These are phyloP conservation scores for Hippocampus zosterae DNA, from an alignment of 2,113 vertebrate genomes.

Conservation along the genomic window DNA sequence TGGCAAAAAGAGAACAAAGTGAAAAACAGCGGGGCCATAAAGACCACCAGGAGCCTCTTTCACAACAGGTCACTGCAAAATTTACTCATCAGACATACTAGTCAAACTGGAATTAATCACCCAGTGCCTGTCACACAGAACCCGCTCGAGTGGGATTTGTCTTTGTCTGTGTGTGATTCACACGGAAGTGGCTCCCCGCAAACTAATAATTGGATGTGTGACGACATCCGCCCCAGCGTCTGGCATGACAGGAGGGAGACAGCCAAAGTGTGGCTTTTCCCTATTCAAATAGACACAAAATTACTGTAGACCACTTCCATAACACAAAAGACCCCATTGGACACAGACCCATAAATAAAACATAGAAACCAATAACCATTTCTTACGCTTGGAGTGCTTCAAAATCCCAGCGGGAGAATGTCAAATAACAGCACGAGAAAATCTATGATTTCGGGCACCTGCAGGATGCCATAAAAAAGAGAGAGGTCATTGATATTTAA, in stretches of 20 bases:
- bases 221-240: not conserved
- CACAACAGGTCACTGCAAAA: not conserved
- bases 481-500: conserved; percentile 50
- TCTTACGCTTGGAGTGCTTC: conserved; percentile 21
- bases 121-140: not conserved
- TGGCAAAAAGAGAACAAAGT: conserved; percentile 14
- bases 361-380: conserved; percentile 11
- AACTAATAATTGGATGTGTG: not conserved
- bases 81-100: not conserved
- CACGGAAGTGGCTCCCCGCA: not conserved
- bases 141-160: not conserved
- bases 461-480: conserved; percentile 21
- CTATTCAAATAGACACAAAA: conserved; percentile 29
- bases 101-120: not conserved
- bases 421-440: conserved; percentile 44
- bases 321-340: not conserved
- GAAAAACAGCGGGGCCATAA: conserved; percentile 11
- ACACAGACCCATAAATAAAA: conserved; percentile 2
- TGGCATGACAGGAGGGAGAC: not conserved
- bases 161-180: conserved; percentile 4
- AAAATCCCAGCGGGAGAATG: conserved; percentile 51
- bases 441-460: conserved; percentile 46
- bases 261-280: not conserved
- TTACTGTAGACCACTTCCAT: conserved; percentile 13
- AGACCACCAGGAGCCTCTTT: not conserved